Conservation (phyloP, 2,113 vertebrate genomes). For the Muscicapa adusta region DNA sequence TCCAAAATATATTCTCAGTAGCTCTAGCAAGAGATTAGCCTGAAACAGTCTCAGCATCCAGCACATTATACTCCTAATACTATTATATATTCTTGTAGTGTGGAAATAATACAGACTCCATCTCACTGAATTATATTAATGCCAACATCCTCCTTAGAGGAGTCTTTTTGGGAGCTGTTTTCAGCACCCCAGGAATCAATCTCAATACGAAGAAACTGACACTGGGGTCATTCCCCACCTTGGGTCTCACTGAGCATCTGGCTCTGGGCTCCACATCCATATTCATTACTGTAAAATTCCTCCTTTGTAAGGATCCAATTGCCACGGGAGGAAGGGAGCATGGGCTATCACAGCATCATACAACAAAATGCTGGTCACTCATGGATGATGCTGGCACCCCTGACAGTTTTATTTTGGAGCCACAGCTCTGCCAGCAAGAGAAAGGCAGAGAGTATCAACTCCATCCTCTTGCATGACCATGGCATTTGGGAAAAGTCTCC, state of each 20-base stretch:
- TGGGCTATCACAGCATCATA: not conserved
- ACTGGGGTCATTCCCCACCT: not conserved
- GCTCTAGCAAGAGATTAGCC: not conserved
- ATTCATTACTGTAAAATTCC: not conserved
- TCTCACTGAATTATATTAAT: not conserved
- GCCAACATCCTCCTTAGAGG: not conserved
- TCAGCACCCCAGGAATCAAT: not conserved
- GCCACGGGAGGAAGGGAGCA: not conserved
- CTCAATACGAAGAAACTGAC: not conserved
- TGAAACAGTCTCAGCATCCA: not conserved
- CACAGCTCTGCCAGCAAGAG: not conserved
- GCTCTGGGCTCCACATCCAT: not conserved
- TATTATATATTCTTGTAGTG: not conserved
- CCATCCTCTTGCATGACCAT: not conserved
- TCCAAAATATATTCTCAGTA: not conserved
- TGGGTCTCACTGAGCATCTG: not conserved
- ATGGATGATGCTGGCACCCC: not conserved
- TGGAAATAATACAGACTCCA: not conserved
- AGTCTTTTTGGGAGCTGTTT: not conserved
- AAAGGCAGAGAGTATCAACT: not conserved
- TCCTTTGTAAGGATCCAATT: not conserved
- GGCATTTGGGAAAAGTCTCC: not conserved
- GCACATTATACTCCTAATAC: not conserved
- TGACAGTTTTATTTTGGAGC: not conserved
- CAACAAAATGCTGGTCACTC: not conserved